phyloP scores from a whole-genome alignment of 2,797 vertebrate species.

The Phaenicophaeus curvirostris region DNA sequence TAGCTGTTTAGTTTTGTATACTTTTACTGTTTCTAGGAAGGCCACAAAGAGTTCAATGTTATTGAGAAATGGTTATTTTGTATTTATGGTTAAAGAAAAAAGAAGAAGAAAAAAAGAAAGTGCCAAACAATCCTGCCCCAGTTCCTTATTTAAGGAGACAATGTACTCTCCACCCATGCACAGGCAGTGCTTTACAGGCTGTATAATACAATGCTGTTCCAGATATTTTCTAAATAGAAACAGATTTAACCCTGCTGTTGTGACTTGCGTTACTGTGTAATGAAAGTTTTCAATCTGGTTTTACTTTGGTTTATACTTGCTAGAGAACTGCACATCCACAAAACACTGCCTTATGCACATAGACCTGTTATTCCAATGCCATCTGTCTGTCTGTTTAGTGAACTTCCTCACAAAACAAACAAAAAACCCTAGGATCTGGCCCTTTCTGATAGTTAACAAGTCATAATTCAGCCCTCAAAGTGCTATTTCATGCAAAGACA shows the following conservation, averaged over 20 bases:
- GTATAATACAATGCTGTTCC: conserved; percentile 62
- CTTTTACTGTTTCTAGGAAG: conserved; percentile 66
- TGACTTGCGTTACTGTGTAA: conserved; percentile 58
- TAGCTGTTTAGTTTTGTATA: conserved; percentile 63
- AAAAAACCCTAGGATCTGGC: background rate
- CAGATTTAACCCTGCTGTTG: conserved; percentile 68
- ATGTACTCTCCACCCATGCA: conserved; percentile 70
- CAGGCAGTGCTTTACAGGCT: conserved; percentile 54
- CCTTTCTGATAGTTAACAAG: background rate
- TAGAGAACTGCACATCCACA: conserved; percentile 14
- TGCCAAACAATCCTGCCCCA: conserved; percentile 59
- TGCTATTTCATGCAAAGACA: background rate
- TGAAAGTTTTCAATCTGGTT: conserved; percentile 65
- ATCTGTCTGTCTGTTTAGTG: background rate
- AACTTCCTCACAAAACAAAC: background rate
- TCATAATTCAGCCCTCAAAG: background rate
- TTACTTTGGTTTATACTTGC: conserved; percentile 40
- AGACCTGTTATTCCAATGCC: conserved; percentile 23
- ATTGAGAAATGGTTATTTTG: conserved; percentile 63
- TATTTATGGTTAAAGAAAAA: conserved; percentile 59
- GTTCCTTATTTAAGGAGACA: conserved; percentile 69
- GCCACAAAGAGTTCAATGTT: conserved; percentile 66
- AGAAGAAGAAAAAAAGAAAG: conserved; percentile 42
- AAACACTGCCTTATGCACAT: background rate
- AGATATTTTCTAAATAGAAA: conserved; percentile 73